Percentiles rank a stretch among this genome's conserved stretches.
Conservation (phyloP, 2,888 invertebrate species). For the Allacma fusca region DNA sequence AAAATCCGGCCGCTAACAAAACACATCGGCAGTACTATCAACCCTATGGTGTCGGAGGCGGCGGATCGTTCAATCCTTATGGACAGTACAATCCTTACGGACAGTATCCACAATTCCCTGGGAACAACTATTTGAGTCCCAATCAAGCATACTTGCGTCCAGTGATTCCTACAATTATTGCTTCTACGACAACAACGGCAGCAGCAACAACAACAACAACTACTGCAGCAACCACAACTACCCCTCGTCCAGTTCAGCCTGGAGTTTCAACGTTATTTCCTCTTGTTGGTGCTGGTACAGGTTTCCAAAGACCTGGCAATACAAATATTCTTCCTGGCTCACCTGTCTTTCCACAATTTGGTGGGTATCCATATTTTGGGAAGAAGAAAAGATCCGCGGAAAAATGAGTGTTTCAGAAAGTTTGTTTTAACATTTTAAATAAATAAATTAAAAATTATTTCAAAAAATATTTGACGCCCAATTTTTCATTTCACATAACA, state of each 20-base stretch:
- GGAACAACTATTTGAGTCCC: background rate
- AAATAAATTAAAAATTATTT: no score
- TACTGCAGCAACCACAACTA: background rate
- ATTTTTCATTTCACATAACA: no score
- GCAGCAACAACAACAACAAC: background rate
- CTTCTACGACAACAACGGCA: conserved; percentile 7
- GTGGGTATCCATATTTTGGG: background rate
- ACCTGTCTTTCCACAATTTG: background rate
- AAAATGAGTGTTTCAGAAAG: no score
- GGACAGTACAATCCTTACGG: background rate
- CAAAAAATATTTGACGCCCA: no score
- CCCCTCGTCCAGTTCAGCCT: conserved; percentile 21
- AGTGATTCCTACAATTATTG: background rate
- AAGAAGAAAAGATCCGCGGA: background rate
- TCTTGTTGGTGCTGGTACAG: conserved; percentile 30
- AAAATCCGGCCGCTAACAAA: no score
- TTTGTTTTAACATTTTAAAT: no score
- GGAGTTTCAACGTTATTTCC: conserved; percentile 26
- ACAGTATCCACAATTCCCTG: background rate
- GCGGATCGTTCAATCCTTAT: background rate
- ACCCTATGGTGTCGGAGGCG: background rate
- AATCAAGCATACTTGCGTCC: conserved; percentile 19
- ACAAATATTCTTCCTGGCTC: conserved; percentile 3
- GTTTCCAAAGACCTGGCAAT: conserved; percentile 30
- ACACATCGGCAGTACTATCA: background rate